These are phyloP conservation scores for Pemphigus obesinymphae DNA, from an alignment of 1,140 invertebrate species.

Conservation along the genomic window DNA sequence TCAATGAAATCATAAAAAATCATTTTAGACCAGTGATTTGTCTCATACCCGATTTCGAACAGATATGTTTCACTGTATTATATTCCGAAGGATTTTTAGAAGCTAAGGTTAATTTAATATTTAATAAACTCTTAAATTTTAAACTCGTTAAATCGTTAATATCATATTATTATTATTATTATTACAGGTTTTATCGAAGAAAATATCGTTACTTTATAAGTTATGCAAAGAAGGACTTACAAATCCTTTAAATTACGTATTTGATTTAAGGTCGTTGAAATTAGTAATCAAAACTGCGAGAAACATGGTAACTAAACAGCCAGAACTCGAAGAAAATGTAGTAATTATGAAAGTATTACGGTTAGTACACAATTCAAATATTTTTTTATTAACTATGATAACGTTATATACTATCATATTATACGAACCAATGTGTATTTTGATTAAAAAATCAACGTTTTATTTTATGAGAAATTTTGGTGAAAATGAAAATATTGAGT, in stretches of 20 bases:
- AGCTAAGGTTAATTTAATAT: constrained; percentile 42
- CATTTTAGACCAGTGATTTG: constrained; percentile 85
- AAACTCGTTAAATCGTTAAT: too few relatives aligned
- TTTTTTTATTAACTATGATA: too few relatives aligned
- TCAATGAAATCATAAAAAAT: constrained; percentile 62
- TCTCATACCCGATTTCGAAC: constrained; percentile 80
- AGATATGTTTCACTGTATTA: constrained; percentile 85
- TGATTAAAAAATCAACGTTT: too few relatives aligned
- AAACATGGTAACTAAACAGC: constrained; percentile 69
- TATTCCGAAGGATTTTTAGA: constrained; percentile 71
- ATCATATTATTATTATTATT: neutral
- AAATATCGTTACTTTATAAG: constrained; percentile 86
- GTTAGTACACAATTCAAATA: constrained; percentile 74
- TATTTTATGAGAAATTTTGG: too few relatives aligned
- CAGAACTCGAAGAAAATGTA: constrained; percentile 71
- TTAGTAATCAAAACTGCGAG: constrained; percentile 84
- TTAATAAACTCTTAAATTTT: neutral
- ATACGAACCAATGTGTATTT: too few relatives aligned
- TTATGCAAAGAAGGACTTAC: constrained; percentile 79
- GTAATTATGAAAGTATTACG: constrained; percentile 81
- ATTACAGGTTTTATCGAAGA: constrained; percentile 70
- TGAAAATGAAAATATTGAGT: too few relatives aligned
- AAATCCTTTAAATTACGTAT: constrained; percentile 88
- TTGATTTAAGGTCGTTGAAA: constrained; percentile 80
- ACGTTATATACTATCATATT: too few relatives aligned